Evolutionary conservation across 2,113 vertebrate genomes (phyloP).

Genomic region (Callopanchax toddi): DNA sequence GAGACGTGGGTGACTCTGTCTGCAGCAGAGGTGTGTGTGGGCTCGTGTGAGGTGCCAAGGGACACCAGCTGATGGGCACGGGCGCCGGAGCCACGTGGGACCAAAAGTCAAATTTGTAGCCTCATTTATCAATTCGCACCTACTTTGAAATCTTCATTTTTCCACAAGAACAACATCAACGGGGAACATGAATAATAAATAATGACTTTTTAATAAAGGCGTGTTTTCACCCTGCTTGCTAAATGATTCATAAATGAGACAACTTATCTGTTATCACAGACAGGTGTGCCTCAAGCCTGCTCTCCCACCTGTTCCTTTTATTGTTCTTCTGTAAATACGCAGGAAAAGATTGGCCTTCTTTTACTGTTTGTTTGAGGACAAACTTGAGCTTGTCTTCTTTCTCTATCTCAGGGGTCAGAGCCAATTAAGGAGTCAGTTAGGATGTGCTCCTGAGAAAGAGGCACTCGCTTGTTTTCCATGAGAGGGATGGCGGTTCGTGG

Average conservation of each 20-base stretch:
- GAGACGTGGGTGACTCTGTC: constrained; percentile 72
- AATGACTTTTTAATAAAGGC: not conserved
- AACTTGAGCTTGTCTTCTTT: constrained; percentile 21
- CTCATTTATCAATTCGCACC: constrained; percentile 23
- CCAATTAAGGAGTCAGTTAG: constrained; percentile 32
- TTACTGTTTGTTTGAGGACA: constrained; percentile 81
- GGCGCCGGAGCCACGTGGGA: constrained; percentile 32
- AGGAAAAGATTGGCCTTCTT: constrained; percentile 42
- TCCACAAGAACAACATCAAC: not conserved
- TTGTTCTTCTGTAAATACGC: constrained; percentile 73
- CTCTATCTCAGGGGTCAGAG: constrained; percentile 21
- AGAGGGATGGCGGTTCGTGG: not conserved
- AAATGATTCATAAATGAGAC: constrained; percentile 61
- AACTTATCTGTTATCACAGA: constrained; percentile 70
- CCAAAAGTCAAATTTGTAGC: constrained; percentile 29
- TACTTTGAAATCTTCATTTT: not conserved
- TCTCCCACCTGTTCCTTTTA: constrained; percentile 84
- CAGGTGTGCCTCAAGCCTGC: constrained; percentile 75
- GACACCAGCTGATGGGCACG: constrained; percentile 77
- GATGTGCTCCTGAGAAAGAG: constrained; percentile 45
- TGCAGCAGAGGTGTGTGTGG: constrained; percentile 54
- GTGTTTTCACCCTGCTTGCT: constrained; percentile 18
- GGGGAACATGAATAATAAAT: not conserved
- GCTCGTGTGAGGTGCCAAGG: constrained; percentile 50
- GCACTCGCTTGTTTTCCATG: constrained; percentile 16